phyloP scores from a whole-genome alignment of 2,797 vertebrate species.

The Coracias cyanogaster region DNA sequence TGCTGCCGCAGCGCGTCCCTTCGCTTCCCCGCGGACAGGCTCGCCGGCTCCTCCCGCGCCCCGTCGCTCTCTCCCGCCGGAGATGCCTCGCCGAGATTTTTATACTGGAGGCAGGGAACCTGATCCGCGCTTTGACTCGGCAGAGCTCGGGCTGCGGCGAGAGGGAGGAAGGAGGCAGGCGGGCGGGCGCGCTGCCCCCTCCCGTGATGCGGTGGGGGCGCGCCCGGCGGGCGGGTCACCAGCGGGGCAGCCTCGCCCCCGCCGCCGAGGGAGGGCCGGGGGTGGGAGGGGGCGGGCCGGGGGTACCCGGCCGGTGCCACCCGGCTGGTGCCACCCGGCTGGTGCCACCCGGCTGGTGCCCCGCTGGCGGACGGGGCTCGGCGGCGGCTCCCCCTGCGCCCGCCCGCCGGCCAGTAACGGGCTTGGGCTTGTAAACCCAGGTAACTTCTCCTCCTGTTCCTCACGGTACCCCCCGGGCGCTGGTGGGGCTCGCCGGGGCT shows the following conservation, averaged over 20 bases:
- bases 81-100: constrained; percentile 45
- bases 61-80: neutral
- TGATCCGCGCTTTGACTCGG: constrained; percentile 66
- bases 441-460: neutral
- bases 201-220: constrained; percentile 65
- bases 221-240: constrained; percentile 51
- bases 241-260: constrained; percentile 61
- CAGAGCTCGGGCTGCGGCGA: constrained; percentile 3
- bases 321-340: no score
- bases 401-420: fast-evolving
- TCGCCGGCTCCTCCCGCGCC: neutral
- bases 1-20: neutral
- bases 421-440: neutral
- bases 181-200: constrained; percentile 40
- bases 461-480: neutral
- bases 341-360: no score
- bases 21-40: neutral
- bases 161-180: neutral
- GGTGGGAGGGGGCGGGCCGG: neutral
- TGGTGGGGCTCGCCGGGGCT: neutral
- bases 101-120: constrained; percentile 56
- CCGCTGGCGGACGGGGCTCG: no score
- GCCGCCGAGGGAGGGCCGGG: neutral
- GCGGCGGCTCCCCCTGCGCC: neutral
- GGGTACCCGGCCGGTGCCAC: no score